A percentile compares a stretch with the other conserved stretches of the same genome.
These are phyloP conservation scores for Homarus americanus DNA, from an alignment of 1,140 invertebrate genomes.

Conservation along the genomic window DNA sequence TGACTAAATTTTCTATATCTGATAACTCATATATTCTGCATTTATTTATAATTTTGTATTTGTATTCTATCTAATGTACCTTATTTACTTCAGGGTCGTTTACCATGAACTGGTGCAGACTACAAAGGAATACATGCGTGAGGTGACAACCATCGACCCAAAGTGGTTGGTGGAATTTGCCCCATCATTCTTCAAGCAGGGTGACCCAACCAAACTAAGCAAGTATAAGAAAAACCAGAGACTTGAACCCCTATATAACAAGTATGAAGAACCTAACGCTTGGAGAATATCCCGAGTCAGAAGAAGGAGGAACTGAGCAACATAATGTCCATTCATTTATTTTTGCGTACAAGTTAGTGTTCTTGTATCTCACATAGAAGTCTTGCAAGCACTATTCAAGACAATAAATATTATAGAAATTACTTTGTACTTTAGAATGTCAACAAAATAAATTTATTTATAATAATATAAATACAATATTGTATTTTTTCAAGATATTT, in stretches of 20 bases:
- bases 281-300: constrained; percentile 98
- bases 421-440: no score
- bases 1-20: no score
- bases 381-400: no score
- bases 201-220: constrained; percentile 98
- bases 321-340: not conserved
- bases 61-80: not conserved
- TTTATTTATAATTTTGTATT: no score
- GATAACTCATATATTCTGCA: no score
- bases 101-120: constrained; percentile 99
- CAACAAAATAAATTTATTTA: no score
- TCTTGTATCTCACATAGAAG: not conserved
- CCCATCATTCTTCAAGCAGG: constrained; percentile 99
- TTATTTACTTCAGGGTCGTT: constrained; percentile 83
- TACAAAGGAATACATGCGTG: constrained; percentile 99
- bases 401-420: no score
- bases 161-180: constrained; percentile 99
- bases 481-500: no score
- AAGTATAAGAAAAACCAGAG: constrained; percentile 99
- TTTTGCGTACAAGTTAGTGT: not conserved
- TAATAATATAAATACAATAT: no score
- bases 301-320: constrained; percentile 88
- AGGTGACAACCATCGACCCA: constrained; percentile 99
- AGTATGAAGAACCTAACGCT: constrained; percentile 99
- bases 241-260: constrained; percentile 98